These are phyloP conservation scores for Leptinotarsa juncta DNA, from an alignment of 2,888 invertebrate genomes.

Conservation along the genomic window DNA sequence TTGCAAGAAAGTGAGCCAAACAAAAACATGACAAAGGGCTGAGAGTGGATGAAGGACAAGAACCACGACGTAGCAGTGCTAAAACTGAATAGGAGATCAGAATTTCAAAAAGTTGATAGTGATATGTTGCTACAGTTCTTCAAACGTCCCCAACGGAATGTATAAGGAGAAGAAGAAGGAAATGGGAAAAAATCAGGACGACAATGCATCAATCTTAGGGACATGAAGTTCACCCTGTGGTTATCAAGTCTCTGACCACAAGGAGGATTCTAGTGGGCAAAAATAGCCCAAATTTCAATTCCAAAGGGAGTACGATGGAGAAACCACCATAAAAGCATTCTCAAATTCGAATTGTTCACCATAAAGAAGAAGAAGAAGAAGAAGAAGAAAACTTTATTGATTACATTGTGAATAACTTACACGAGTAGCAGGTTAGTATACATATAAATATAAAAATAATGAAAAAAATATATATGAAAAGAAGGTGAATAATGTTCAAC, in stretches of 20 bases:
- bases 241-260: conserved; percentile 17
- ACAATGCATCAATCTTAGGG: conserved; percentile 15
- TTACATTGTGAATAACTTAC: too few relatives aligned
- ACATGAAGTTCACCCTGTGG: conserved; percentile 29
- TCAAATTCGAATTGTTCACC: too few relatives aligned
- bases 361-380: too few relatives aligned
- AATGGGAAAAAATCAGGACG: not conserved
- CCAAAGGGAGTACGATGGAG: too few relatives aligned
- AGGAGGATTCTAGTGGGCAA: not conserved
- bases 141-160: conserved; percentile 8
- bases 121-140: conserved; percentile 16
- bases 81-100: conserved; percentile 15
- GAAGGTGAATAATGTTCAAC: too few relatives aligned
- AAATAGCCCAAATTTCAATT: too few relatives aligned
- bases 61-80: conserved; percentile 26
- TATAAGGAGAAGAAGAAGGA: conserved; percentile 17
- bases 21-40: not conserved
- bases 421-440: too few relatives aligned
- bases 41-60: conserved; percentile 29
- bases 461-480: too few relatives aligned
- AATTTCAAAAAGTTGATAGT: not conserved
- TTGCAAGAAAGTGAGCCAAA: conserved; percentile 19
- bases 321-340: too few relatives aligned
- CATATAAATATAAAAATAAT: too few relatives aligned
- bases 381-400: too few relatives aligned